These are phyloP conservation scores for Drosophila glabriapex DNA, from an alignment of 2,888 invertebrate species.

Conservation along the genomic window DNA sequence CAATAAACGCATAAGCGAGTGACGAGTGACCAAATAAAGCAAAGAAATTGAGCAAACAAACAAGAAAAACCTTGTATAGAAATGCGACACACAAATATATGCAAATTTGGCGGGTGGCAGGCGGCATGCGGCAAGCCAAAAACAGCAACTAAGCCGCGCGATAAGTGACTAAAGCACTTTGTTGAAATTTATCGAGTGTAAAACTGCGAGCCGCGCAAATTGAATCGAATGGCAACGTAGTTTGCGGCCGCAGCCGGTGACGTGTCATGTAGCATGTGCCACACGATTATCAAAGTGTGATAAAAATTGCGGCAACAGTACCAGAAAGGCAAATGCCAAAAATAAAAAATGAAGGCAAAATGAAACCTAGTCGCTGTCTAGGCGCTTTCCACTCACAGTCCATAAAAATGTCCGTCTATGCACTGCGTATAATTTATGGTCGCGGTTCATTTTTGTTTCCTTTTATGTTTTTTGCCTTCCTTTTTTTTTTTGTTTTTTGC, in stretches of 20 bases:
- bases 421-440: conserved; percentile 74
- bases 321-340: conserved; percentile 22
- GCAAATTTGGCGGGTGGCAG: conserved; percentile 18
- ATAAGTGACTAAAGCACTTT: conserved; percentile 57
- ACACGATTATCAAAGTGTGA: conserved; percentile 75
- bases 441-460: conserved; percentile 29
- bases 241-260: conserved; percentile 52
- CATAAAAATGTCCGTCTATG: conserved; percentile 73
- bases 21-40: conserved; percentile 47
- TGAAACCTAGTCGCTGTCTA: conserved; percentile 19
- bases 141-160: conserved; percentile 34
- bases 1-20: conserved; percentile 15
- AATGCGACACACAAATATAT: conserved; percentile 6
- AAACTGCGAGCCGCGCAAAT: conserved; percentile 55
- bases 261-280: conserved; percentile 71
- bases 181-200: conserved; percentile 71
- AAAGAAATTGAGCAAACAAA: not conserved
- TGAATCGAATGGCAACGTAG: conserved; percentile 67
- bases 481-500: conserved; percentile 23
- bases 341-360: conserved; percentile 18
- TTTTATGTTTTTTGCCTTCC: conserved; percentile 9
- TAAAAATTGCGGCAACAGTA: conserved; percentile 69
- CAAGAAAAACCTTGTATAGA: not conserved
- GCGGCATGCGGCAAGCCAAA: not conserved
- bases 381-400: conserved; percentile 55